Percentiles rank a stretch among this genome's conserved stretches.
Conservation (phyloP, 2,113 vertebrate species). For the Dasyurus viverrinus region DNA sequence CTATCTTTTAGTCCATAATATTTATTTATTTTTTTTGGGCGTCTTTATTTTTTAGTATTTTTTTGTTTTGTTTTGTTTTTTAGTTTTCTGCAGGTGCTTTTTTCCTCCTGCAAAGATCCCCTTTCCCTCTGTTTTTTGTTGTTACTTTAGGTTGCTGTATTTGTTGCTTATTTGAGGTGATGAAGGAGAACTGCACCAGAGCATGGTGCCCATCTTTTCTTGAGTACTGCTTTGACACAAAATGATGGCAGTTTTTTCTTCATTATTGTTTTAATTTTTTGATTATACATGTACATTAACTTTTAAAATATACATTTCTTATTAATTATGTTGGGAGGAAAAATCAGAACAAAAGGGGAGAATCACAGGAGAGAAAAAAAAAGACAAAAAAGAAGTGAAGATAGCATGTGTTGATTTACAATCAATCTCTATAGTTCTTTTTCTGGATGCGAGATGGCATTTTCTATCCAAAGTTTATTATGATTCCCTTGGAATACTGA, state of each 20-base stretch:
- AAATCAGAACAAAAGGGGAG: too few relatives aligned
- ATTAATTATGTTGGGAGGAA: too few relatives aligned
- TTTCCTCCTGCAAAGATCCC: background rate
- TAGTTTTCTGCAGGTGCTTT: background rate
- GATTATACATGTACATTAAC: too few relatives aligned
- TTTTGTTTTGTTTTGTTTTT: background rate
- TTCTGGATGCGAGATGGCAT: too few relatives aligned
- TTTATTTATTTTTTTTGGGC: background rate
- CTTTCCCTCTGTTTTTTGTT: background rate
- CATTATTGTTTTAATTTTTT: too few relatives aligned
- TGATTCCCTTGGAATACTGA: too few relatives aligned
- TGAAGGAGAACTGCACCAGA: background rate
- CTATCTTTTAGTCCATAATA: background rate
- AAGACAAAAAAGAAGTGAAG: too few relatives aligned
- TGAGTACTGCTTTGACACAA: background rate
- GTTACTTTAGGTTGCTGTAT: background rate
- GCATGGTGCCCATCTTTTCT: background rate
- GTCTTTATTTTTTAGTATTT: background rate
- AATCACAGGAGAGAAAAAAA: too few relatives aligned
- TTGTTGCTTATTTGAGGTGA: accelerated
- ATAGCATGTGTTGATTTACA: too few relatives aligned
- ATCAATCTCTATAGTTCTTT: too few relatives aligned
- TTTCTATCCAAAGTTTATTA: too few relatives aligned
- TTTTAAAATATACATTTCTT: too few relatives aligned
- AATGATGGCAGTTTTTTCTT: background rate